Base-by-base conservation (phyloP, 2,888 invertebrate species). In the Platycheirus albimanus region DNA sequence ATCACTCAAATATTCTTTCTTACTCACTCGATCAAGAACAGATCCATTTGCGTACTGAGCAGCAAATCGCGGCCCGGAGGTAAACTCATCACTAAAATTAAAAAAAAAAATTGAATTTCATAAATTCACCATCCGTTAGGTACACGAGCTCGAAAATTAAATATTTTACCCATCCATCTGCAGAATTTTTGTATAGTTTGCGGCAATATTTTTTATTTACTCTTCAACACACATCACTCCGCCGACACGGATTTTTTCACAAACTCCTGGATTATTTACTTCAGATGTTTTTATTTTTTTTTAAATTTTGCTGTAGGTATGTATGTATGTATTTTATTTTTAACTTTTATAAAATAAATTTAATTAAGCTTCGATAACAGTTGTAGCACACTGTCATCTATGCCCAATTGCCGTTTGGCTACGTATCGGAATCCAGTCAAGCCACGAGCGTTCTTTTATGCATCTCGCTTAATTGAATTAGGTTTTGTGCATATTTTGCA, bases 31-130 rank as follows among this genome's bases (percentile, higher is more conserved):
- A 47, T 83, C 78, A 24, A 83, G 72, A 13, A 78, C 78, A 13
- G 78, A 78, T 63, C 63, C 78, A 78, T 83, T 83, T 15, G 54
- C 67, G 47, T 77, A 63, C 19, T 83, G 81, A 28, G 81, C 81
- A 11, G 66, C 81, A 28, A 36, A 75, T 13, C 24, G 56, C 0
- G 80, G 80, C 4, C 80, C 80, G 38, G 13, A 10, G 24, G 15
- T 45, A 13, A 66, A n/a, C n/a, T 7, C 13, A 45, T 58, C 47
- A 11, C 10, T 47, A 19, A 56, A 24, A 24, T 24, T 24, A 30
- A 67, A 10, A n/a, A 43, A 10, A 1, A 8, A 36, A 19, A n/a
- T 15, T 2, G 19, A 30, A 10, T 19, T 15, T 56, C n/a, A n/a
- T 5, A 24, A n/a, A 13, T 17, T 33, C 15, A 24, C 28, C 6